Evolutionary conservation across 1,140 invertebrate species (phyloP).

Genomic region (Leptopilina clavipes): DNA sequence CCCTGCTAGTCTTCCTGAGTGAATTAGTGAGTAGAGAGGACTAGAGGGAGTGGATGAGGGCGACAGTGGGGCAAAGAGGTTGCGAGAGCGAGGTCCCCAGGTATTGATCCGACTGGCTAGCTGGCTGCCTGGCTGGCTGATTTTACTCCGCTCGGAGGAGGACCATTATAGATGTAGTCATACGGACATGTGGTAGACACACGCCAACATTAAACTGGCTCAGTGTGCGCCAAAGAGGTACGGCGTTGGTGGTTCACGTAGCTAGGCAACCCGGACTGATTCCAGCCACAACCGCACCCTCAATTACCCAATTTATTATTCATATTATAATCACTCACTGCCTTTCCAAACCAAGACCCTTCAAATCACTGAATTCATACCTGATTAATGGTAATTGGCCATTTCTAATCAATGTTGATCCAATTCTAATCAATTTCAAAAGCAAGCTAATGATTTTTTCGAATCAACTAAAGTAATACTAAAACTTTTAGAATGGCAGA

Average conservation of each 20-base stretch:
- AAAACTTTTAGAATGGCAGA: no score
- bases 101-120: constrained; percentile 66
- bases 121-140: constrained; percentile 58
- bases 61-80: constrained; percentile 47
- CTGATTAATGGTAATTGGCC: no score
- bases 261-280: constrained; percentile 66
- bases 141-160: constrained; percentile 66
- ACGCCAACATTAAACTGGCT: constrained; percentile 47
- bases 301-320: constrained; percentile 69
- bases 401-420: no score
- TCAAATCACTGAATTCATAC: background rate
- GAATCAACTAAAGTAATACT: no score
- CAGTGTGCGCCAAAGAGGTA: constrained; percentile 51
- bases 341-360: constrained; percentile 32
- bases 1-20: constrained; percentile 42
- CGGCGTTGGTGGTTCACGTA: constrained; percentile 64
- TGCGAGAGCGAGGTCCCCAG: constrained; percentile 58
- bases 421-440: background rate
- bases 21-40: constrained; percentile 42
- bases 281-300: constrained; percentile 67
- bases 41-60: constrained; percentile 41
- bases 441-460: no score
- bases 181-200: constrained; percentile 60
- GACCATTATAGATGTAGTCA: constrained; percentile 64
- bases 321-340: constrained; percentile 59